A percentile compares a stretch with the other conserved stretches of the same genome.
Conservation (phyloP, 1,140 invertebrate genomes). For the Octopus sinensis region DNA sequence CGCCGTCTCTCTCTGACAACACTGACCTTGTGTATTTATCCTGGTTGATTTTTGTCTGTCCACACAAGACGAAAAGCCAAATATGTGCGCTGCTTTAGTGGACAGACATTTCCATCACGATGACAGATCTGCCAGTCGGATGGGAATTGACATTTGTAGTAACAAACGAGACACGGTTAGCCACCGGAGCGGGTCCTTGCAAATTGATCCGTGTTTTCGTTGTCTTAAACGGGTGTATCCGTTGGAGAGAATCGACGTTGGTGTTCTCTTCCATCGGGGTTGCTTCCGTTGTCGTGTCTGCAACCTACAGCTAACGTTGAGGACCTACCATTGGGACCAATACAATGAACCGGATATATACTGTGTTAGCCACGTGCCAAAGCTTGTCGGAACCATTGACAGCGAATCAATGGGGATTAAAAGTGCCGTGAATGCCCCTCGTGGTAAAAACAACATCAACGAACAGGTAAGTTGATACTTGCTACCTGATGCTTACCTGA, state of each 20-base stretch:
- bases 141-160: conserved; percentile 24
- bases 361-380: conserved; percentile 49
- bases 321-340: conserved; percentile 50
- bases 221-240: conserved; percentile 53
- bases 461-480: conserved; percentile 40
- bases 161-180: conserved; percentile 18
- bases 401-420: conserved; percentile 48
- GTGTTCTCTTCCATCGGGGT: conserved; percentile 48
- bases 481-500: too few relatives aligned
- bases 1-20: too few relatives aligned
- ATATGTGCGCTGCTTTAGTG: conserved; percentile 22
- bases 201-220: conserved; percentile 45
- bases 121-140: conserved; percentile 35
- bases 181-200: conserved; percentile 19
- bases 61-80: not conserved
- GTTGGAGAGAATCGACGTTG: conserved; percentile 52
- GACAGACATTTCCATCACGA: conserved; percentile 34
- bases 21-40: too few relatives aligned
- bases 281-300: conserved; percentile 52
- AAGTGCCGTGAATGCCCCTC: conserved; percentile 48
- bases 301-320: conserved; percentile 46
- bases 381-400: conserved; percentile 44
- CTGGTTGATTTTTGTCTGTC: not conserved
- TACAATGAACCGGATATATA: conserved; percentile 47
- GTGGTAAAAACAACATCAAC: conserved; percentile 30